Evolutionary conservation across 2,888 invertebrate species (phyloP).

Genomic region (Phalera bucephala): DNA sequence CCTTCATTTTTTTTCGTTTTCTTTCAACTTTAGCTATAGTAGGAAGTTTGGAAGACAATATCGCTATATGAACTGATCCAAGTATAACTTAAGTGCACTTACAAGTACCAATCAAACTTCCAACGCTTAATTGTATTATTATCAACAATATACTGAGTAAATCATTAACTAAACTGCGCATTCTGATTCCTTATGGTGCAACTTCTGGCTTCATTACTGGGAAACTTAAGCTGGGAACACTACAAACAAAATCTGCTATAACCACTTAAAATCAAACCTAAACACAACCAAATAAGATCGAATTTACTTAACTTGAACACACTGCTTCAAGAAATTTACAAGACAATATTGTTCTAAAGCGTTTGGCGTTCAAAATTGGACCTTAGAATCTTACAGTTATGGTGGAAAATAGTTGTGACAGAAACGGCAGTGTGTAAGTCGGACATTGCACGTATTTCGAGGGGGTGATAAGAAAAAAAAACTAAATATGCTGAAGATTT

Average conservation of each 20-base stretch:
- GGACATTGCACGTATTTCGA: constrained; percentile 14
- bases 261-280: too few species aligned
- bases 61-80: too few species aligned
- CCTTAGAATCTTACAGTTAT: not conserved
- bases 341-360: constrained; percentile 11
- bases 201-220: constrained; percentile 43
- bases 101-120: too few species aligned
- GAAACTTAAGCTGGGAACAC: constrained; percentile 16
- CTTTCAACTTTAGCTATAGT: too few species aligned
- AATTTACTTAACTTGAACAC: constrained; percentile 1
- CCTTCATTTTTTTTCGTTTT: too few species aligned
- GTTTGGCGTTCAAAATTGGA: constrained; percentile 3
- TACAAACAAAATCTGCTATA: too few species aligned
- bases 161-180: constrained; percentile 32
- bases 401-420: constrained; percentile 1
- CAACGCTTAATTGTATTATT: constrained; percentile 12
- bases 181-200: constrained; percentile 29
- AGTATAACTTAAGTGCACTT: too few species aligned
- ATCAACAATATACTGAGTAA: constrained; percentile 16
- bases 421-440: constrained; percentile 1
- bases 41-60: too few species aligned
- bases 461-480: constrained; percentile 14
- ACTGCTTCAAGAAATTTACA: constrained; percentile 15
- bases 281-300: too few species aligned
- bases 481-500: constrained; percentile 10